Evolutionary conservation across 2,888 invertebrate species (phyloP).

Genomic region (Liopterus haemorrhoidalis): DNA sequence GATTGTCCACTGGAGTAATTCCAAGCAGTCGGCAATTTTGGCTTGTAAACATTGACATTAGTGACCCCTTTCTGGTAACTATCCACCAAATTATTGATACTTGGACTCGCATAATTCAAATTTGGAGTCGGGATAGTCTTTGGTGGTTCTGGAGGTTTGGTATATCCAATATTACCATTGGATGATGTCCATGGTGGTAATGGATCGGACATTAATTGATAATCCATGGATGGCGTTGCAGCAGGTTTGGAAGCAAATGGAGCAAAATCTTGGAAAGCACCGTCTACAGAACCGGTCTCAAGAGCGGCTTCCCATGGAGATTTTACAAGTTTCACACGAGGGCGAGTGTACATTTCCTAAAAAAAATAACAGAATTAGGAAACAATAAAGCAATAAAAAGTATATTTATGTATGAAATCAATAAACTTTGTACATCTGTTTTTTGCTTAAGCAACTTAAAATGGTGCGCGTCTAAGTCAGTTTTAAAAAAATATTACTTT

Average conservation of each 20-base stretch:
- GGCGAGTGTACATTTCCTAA: slow-evolving; percentile 54
- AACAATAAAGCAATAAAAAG: not conserved
- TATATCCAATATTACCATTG: slow-evolving; percentile 39
- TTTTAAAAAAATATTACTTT: no score
- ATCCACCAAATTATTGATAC: slow-evolving; percentile 44
- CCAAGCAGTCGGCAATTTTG: slow-evolving; percentile 49
- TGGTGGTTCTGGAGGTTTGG: slow-evolving; percentile 27
- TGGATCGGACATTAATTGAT: slow-evolving; percentile 21
- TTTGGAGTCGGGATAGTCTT: slow-evolving; percentile 39
- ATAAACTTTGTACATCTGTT: no score
- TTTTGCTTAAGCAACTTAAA: no score
- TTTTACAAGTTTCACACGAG: slow-evolving; percentile 56
- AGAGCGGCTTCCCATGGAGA: slow-evolving; percentile 69
- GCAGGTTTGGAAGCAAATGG: slow-evolving; percentile 42
- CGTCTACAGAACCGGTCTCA: slow-evolving; percentile 62
- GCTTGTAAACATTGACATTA: slow-evolving; percentile 47
- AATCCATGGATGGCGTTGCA: slow-evolving; percentile 33
- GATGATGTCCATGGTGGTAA: slow-evolving; percentile 32
- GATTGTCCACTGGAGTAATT: no score
- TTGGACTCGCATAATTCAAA: slow-evolving; percentile 44
- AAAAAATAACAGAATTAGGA: not conserved
- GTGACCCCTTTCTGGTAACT: slow-evolving; percentile 42
- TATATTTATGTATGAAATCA: no score
- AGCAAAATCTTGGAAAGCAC: slow-evolving; percentile 55
- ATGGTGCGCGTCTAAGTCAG: no score